These are phyloP conservation scores for Nibea coibor DNA, from an alignment of 2,113 vertebrate genomes.

Conservation along the genomic window DNA sequence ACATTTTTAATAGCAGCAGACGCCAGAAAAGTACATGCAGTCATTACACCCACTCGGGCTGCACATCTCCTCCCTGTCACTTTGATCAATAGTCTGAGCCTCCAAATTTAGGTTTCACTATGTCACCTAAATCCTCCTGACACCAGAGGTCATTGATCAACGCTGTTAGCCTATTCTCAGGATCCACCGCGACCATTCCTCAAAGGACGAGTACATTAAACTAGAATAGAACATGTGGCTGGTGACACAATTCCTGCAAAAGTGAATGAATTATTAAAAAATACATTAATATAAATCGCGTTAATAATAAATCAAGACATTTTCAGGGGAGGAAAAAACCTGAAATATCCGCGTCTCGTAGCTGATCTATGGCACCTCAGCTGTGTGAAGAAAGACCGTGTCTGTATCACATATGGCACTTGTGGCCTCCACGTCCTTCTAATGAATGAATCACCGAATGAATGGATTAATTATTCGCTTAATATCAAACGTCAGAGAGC, in stretches of 20 bases:
- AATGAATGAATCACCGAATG: constrained; percentile 12
- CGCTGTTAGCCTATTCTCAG: constrained; percentile 43
- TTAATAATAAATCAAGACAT: constrained; percentile 57
- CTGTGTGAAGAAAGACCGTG: constrained; percentile 2
- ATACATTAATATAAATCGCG: constrained; percentile 61
- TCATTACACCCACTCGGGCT: constrained; percentile 50
- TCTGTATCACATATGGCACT: background rate
- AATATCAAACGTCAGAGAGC: background rate
- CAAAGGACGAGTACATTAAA: constrained; percentile 52
- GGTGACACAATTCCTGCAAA: constrained; percentile 58
- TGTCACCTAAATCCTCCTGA: constrained; percentile 55
- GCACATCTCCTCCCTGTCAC: constrained; percentile 46
- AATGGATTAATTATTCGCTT: background rate
- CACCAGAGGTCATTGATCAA: constrained; percentile 65
- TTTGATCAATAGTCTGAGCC: constrained; percentile 61
- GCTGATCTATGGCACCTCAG: constrained; percentile 5
- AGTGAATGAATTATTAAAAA: constrained; percentile 72
- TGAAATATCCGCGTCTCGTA: constrained; percentile 31
- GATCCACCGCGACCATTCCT: constrained; percentile 42
- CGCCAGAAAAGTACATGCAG: constrained; percentile 28
- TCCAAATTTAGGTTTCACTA: constrained; percentile 71
- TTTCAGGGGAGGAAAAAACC: constrained; percentile 27
- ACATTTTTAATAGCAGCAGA: constrained; percentile 57
- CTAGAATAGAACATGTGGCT: constrained; percentile 58
- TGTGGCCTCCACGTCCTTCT: background rate